Evolutionary conservation across 2,888 invertebrate species (phyloP).

Genomic region (Sphaerophoria taeniata): DNA sequence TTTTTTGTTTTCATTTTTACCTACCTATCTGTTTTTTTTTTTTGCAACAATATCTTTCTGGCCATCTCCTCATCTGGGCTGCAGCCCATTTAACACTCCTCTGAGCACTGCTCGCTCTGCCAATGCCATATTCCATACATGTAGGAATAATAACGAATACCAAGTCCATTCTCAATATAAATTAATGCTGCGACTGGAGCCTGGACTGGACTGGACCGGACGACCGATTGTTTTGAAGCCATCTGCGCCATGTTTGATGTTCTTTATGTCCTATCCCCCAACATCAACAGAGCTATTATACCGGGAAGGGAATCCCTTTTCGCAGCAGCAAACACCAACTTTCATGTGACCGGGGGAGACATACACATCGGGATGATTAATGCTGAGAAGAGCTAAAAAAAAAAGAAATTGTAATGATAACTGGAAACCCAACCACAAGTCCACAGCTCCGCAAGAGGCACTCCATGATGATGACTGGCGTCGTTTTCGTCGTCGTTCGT

Average conservation of each 20-base stretch:
- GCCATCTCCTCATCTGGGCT: slow-evolving; percentile 43
- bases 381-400: slow-evolving; percentile 36
- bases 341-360: slow-evolving; percentile 9
- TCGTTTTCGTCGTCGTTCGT: slow-evolving; percentile 23
- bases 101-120: slow-evolving; percentile 32
- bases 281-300: slow-evolving; percentile 12
- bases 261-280: slow-evolving; percentile 28
- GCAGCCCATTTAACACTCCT: slow-evolving; percentile 59
- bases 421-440: slow-evolving; percentile 21
- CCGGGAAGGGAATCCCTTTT: slow-evolving; percentile 52
- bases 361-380: slow-evolving; percentile 58
- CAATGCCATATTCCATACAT: slow-evolving; percentile 1
- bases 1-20: too few relatives aligned
- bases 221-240: slow-evolving; percentile 36
- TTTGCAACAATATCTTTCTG: slow-evolving; percentile 25
- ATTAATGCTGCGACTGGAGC: neutral
- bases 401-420: neutral
- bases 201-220: neutral
- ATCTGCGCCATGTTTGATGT: slow-evolving; percentile 63
- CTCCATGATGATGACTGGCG: slow-evolving; percentile 29
- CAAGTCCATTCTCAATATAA: slow-evolving; percentile 21
- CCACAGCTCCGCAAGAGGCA: slow-evolving; percentile 37
- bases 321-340: slow-evolving; percentile 9
- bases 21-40: neutral
- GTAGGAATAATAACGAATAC: neutral